Evolutionary conservation across 2,888 invertebrate species (phyloP), one percentile per base, ranked within the genome.

Genomic region (Entomobrya multifasciata): DNA sequence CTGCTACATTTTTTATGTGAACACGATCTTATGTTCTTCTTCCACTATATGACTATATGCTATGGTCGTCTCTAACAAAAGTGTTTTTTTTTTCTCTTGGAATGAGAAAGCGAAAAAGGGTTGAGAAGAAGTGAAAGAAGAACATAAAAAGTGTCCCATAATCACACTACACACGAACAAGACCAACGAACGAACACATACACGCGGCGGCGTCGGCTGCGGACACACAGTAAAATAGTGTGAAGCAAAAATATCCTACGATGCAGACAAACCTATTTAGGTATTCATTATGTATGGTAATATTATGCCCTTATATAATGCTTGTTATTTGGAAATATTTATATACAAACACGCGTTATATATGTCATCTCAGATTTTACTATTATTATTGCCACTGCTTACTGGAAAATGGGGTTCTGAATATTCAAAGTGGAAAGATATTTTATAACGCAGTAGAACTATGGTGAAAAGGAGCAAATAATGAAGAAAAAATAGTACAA

Each of bases 81-180:
- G 20, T 44, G 44, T 11, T 25, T 55, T 65, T 65, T 67, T 55
- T n/a, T n/a, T n/a, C n/a, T 57, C 27, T 57, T 60, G 57, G 20
- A 36, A 11, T 17, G 60, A 20, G 62, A 57, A 22, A 57, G 49
- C 20, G 49, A 36, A 22, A 57, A 62, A 47, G 62, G 36, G 41
- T 41, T 55, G 44, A n/a, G 36, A 8, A 36, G 36, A 36, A 78
- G 84, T 78, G 44, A 52, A 82, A 60, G 82, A 76, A 78, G 86
- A 86, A 74, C 82, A 82, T 87, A 82, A 87, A 87, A 87, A 87
- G 72, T 87, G 87, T 87, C 82, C 81, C 86, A 81, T 86, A 86
- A 86, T 86, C 80, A 86, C 86, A 86, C 67, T 44, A 57, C 76
- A 52, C 86, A 86, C 86, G 80, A 81, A 81, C 76, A 36, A 74